These are phyloP conservation scores for Heterodera carotae DNA, from an alignment of 1,140 invertebrate species.

Conservation along the genomic window DNA sequence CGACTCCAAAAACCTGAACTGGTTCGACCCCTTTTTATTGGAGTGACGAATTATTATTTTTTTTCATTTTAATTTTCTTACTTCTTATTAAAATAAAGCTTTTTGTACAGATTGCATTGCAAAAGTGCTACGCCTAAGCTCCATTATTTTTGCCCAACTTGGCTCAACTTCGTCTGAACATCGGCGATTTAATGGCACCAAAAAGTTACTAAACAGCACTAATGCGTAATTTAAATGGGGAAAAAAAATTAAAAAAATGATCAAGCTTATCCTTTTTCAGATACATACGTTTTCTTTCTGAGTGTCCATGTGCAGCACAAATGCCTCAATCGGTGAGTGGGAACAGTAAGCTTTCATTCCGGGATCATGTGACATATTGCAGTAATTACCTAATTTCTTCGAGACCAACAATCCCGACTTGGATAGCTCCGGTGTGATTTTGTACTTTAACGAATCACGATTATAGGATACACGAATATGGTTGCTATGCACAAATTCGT, in stretches of 20 bases:
- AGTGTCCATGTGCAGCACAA: conserved; percentile 35
- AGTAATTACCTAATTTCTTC: too few relatives aligned
- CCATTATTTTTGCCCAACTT: background rate
- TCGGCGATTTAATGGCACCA: conserved; percentile 1
- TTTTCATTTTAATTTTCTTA: too few relatives aligned
- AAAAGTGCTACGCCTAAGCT: conserved; percentile 23
- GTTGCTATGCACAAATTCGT: too few relatives aligned
- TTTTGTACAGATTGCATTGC: conserved; percentile 5
- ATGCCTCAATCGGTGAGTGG: conserved; percentile 21
- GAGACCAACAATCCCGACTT: too few relatives aligned
- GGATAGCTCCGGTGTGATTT: too few relatives aligned
- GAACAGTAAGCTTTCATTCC: background rate
- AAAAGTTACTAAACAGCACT: conserved; percentile 25
- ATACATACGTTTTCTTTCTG: conserved; percentile 18
- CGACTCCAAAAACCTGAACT: too few relatives aligned
- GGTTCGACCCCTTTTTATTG: too few relatives aligned
- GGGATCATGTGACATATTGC: too few relatives aligned
- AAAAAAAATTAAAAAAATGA: background rate
- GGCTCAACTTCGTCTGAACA: background rate
- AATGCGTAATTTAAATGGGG: background rate
- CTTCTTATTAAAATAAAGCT: background rate
- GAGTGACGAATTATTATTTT: too few relatives aligned
- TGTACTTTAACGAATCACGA: too few relatives aligned
- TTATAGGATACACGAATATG: too few relatives aligned
- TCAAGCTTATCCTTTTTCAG: background rate